These are phyloP conservation scores for Helicorthomorpha holstii DNA, from an alignment of 1,140 invertebrate species.

Conservation along the genomic window DNA sequence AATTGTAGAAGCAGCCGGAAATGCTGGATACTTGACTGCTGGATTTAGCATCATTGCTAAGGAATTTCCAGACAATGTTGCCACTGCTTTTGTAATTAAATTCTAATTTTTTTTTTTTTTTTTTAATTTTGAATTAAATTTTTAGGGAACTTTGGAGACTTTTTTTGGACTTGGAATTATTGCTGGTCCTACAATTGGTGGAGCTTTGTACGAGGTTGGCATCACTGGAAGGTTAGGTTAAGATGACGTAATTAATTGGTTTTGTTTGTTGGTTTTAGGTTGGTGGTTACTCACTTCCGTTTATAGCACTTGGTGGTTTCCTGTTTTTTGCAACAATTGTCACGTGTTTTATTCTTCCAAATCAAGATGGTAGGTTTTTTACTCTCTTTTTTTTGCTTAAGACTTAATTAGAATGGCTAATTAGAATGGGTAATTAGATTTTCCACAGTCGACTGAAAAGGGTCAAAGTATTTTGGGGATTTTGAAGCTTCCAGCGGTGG, in stretches of 20 bases:
- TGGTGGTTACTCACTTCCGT: slow-evolving; percentile 73
- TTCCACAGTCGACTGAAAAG: not conserved
- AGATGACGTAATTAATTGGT: not conserved
- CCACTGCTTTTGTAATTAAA: slow-evolving; percentile 66
- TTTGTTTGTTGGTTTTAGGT: slow-evolving; percentile 24
- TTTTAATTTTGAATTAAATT: not conserved
- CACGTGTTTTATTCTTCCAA: slow-evolving; percentile 51
- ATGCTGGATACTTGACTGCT: slow-evolving; percentile 78
- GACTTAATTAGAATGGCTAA: too few relatives aligned
- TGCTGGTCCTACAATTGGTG: slow-evolving; percentile 5
- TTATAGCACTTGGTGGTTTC: slow-evolving; percentile 58
- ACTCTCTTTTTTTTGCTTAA: not conserved
- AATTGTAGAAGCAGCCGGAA: slow-evolving; percentile 78
- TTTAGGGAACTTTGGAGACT: slow-evolving; percentile 12
- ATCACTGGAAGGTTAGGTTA: too few relatives aligned
- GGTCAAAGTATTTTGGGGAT: slow-evolving; percentile 23
- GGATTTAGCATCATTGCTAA: slow-evolving; percentile 85
- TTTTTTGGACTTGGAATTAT: slow-evolving; percentile 13
- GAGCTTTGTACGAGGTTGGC: slow-evolving; percentile 6
- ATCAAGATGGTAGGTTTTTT: not conserved
- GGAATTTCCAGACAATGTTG: slow-evolving; percentile 77
- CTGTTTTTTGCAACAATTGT: slow-evolving; percentile 56
- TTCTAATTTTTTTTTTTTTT: not conserved
- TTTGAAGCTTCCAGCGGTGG: slow-evolving; percentile 46
- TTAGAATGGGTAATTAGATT: too few relatives aligned